Conservation (phyloP, 2,797 vertebrate species). For the Rhabdomys pumilio region DNA sequence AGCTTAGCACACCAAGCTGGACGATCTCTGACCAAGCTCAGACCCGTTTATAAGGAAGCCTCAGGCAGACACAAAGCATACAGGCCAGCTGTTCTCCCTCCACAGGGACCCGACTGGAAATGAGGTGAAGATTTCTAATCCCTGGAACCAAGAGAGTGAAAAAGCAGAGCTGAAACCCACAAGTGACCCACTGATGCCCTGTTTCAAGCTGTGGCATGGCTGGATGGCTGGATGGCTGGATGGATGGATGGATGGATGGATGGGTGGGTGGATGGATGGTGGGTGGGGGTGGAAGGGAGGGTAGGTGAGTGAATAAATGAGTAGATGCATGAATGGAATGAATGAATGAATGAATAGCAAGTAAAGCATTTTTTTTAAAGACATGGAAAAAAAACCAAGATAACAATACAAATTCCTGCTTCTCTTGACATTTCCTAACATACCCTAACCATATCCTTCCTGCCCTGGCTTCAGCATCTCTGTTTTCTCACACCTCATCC, state of each 20-base stretch:
- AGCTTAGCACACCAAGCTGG: background rate
- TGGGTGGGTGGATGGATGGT: too few species aligned
- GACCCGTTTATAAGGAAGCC: too few species aligned
- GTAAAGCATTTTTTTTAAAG: background rate
- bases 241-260: background rate
- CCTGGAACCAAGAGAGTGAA: too few species aligned
- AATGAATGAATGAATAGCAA: background rate
- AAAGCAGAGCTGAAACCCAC: background rate
- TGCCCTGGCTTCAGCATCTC: background rate
- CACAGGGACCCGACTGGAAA: too few species aligned
- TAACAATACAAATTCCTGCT: background rate
- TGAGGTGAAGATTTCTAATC: too few species aligned
- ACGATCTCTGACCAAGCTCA: too few species aligned
- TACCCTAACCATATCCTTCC: accelerated
- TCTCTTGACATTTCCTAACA: background rate
- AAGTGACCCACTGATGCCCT: background rate
- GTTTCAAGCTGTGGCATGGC: background rate
- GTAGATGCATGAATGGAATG: background rate
- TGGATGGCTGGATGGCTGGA: accelerated
- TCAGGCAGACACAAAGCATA: too few species aligned
- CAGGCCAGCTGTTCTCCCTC: too few species aligned
- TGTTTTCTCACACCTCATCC: too few species aligned
- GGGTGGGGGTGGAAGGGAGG: too few species aligned
- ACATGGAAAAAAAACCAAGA: background rate
- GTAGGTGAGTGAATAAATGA: too few species aligned